Conservation (phyloP, 2,797 vertebrate genomes). For the Acrossocheilus wenchowensis region DNA sequence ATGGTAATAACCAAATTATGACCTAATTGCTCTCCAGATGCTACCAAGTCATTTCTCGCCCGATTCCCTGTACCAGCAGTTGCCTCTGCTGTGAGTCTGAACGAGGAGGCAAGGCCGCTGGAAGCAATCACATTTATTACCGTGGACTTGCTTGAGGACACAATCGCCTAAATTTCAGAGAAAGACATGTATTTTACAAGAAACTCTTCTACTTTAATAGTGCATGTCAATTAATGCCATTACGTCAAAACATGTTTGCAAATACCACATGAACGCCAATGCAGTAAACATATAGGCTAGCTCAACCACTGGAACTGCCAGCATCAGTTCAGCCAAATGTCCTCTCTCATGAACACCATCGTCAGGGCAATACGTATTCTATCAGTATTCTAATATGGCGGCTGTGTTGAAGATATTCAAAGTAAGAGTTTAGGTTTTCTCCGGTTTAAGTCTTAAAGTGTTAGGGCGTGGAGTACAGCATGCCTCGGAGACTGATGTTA, state of each 20-base stretch:
- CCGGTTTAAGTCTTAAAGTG: conserved; percentile 7
- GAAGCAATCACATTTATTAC: conserved; percentile 76
- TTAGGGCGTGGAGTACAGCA: conserved; percentile 53
- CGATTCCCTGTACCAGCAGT: conserved; percentile 68
- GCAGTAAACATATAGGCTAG: neutral
- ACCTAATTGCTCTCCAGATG: conserved; percentile 81
- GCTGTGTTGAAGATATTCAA: conserved; percentile 28
- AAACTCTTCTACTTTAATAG: neutral
- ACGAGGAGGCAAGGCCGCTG: conserved; percentile 73
- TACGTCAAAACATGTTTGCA: neutral
- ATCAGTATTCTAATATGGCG: conserved; percentile 33
- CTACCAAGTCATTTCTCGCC: conserved; percentile 75
- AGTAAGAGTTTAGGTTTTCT: conserved; percentile 26
- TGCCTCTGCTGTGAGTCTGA: conserved; percentile 75
- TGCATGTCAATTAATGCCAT: neutral
- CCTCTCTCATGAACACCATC: neutral
- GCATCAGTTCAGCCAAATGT: conserved; percentile 25
- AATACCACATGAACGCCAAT: neutral
- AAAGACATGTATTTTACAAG: conserved; percentile 41
- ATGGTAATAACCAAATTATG: conserved; percentile 80
- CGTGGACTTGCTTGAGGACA: conserved; percentile 67
- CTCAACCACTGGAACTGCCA: neutral
- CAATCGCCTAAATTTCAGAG: conserved; percentile 64
- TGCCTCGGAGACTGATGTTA: conserved; percentile 70
- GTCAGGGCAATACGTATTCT: conserved; percentile 2